A percentile compares a stretch with the other conserved stretches of the same genome.
These are phyloP conservation scores for Neria commutata DNA, from an alignment of 2,888 invertebrate species.

Conservation along the genomic window DNA sequence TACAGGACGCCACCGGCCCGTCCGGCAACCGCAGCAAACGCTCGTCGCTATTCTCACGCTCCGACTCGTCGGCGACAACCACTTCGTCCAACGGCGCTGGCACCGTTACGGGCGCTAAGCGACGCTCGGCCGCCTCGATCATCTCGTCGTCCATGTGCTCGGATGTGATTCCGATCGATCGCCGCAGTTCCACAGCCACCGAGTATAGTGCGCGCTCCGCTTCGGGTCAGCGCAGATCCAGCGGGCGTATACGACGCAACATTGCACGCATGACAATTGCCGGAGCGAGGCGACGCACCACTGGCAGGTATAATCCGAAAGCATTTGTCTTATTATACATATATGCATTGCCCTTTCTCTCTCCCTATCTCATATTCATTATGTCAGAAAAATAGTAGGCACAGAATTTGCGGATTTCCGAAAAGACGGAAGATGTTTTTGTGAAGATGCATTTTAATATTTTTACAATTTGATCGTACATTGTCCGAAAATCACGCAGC, in stretches of 20 bases:
- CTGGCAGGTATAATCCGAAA: conserved; percentile 57
- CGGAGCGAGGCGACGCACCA: conserved; percentile 60
- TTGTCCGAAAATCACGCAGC: too few species aligned
- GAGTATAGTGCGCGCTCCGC: conserved; percentile 53
- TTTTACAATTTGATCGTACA: too few species aligned
- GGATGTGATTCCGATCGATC: conserved; percentile 55
- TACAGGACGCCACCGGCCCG: conserved; percentile 51
- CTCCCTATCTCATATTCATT: too few species aligned
- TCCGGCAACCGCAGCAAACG: conserved; percentile 52
- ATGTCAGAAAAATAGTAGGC: too few species aligned
- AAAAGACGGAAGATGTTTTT: too few species aligned
- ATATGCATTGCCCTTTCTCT: too few species aligned
- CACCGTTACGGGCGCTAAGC: conserved; percentile 58
- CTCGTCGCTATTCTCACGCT: conserved; percentile 60
- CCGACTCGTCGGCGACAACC: conserved; percentile 61
- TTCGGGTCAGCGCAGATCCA: conserved; percentile 53
- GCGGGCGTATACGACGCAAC: conserved; percentile 58
- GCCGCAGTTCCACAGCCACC: conserved; percentile 58
- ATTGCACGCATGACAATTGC: conserved; percentile 60
- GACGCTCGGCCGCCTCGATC: conserved; percentile 60
- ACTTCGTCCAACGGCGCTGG: conserved; percentile 57
- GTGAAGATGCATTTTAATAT: too few species aligned
- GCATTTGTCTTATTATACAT: too few species aligned
- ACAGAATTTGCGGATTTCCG: too few species aligned
- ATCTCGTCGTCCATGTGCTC: conserved; percentile 60